Evolutionary conservation across 2,888 invertebrate species (phyloP), one percentile per base, ranked within the genome.

Genomic region (Crossocerus cetratus): DNA sequence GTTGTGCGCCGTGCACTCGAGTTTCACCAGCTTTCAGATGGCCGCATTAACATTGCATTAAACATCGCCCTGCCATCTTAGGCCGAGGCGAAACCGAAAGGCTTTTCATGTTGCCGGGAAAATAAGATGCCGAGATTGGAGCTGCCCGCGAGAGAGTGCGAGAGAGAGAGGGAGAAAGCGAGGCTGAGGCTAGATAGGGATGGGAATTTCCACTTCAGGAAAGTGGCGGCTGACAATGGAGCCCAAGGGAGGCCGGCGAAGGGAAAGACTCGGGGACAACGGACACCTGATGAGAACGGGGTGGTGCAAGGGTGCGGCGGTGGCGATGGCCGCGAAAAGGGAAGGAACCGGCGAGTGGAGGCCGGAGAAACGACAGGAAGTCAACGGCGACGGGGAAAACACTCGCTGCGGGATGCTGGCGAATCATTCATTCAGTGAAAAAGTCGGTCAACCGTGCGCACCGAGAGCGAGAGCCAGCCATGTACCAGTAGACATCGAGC

Each of bases 401-500:
- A 49, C 68, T 59, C 57, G 62, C 44, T 58, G 72, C 32, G 22
- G 53, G 66, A 75, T 72, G 62, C 76, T 77, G 78, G 72, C 79
- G 78, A 81, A 84, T 83, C 78, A 80, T 76, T 77, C 76, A 77
- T 83, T 78, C 74, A 74, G 70, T 60, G 16, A 69, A 68, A 81
- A 86, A 85, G 82, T 84, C 84, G 85, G 84, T 81, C 84, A 82
- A 74, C 81, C 74, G 74, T 72, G 71, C 70, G 62, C 44, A 45
- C 22, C 53, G 57, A 74, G 32, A 32, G 32, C 5, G 32, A 32
- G 32, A 2, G 0, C 32, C 5, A 5, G 11, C 5, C 32, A 32
- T 32, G 8, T 8, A 32, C 32, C 32, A 1, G 0, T 4, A 32
- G 32, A 32, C 68, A 68, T 62, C 63, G 58, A 56, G 3, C 8